Percentiles rank a stretch among this genome's conserved stretches.
Conservation (phyloP, 2,888 invertebrate species). For the Volucella inanis region DNA sequence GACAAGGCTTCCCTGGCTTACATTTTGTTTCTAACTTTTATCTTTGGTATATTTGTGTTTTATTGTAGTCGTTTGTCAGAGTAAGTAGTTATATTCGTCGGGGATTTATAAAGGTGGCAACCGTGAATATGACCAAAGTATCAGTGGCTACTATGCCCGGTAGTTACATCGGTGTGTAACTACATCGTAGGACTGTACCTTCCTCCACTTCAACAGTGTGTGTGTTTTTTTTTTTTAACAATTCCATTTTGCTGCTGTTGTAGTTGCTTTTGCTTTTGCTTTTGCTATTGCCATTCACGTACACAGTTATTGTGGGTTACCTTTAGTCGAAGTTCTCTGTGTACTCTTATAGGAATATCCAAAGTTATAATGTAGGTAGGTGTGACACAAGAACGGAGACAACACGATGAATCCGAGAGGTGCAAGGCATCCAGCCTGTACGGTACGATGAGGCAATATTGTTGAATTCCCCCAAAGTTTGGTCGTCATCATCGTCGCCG, state of each 20-base stretch:
- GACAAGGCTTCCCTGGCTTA: no score
- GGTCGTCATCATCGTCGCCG: conserved; percentile 36
- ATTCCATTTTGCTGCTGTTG: conserved; percentile 25
- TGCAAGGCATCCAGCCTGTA: conserved; percentile 25
- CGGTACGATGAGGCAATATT: conserved; percentile 48
- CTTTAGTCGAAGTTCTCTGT: conserved; percentile 61
- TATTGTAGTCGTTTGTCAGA: no score
- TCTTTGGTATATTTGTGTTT: no score
- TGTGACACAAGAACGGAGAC: conserved; percentile 58
- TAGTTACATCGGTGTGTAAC: conserved; percentile 51
- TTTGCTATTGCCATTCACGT: conserved; percentile 47
- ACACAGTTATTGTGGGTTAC: conserved; percentile 71
- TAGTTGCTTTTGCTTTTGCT: conserved; percentile 12
- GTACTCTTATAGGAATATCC: conserved; percentile 12
- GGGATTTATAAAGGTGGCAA: neutral
- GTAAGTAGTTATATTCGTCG: no score
- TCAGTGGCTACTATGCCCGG: conserved; percentile 25
- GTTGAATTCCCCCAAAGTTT: conserved; percentile 61
- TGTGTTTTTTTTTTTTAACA: conserved; percentile 55
- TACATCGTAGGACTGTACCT: conserved; percentile 42
- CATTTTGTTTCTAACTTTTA: no score
- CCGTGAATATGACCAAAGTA: neutral
- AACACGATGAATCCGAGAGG: conserved; percentile 61
- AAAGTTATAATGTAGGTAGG: conserved; percentile 31
- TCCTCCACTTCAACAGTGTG: conserved; percentile 8